Percentiles rank a stretch among this genome's conserved stretches.
phyloP scores from a whole-genome alignment of 2,113 vertebrate species.

The Chloroceryle aenea region DNA sequence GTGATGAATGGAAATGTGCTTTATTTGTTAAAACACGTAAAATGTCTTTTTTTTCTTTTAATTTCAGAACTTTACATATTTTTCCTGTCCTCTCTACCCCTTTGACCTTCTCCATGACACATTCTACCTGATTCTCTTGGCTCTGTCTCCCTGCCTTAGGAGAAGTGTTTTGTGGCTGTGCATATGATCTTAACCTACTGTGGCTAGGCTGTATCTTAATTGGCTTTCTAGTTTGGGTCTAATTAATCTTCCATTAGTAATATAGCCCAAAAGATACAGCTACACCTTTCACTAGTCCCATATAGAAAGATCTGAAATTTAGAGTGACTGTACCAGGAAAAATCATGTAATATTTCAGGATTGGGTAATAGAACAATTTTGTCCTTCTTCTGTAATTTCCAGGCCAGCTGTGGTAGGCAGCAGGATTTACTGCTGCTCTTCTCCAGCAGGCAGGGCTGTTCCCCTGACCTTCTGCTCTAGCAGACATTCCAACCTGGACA shows the following conservation, averaged over 20 bases:
- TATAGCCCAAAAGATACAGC: neutral
- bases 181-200: neutral
- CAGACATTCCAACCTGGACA: neutral
- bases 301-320: neutral
- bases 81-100: neutral
- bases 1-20: neutral
- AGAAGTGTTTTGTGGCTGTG: neutral
- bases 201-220: neutral
- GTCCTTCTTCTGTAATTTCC: neutral
- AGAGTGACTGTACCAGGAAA: neutral
- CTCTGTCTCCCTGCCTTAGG: neutral
- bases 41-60: neutral
- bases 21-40: neutral
- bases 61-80: neutral
- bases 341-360: neutral
- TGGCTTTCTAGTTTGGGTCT: neutral
- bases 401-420: neutral
- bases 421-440: conserved; percentile 41
- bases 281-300: neutral
- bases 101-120: neutral
- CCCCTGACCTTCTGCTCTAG: conserved; percentile 25
- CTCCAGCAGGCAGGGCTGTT: conserved; percentile 7
- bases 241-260: neutral
- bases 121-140: neutral
- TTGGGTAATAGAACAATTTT: neutral